Evolutionary conservation across 1,140 invertebrate genomes (phyloP).

Genomic region (Coelopa frigida): DNA sequence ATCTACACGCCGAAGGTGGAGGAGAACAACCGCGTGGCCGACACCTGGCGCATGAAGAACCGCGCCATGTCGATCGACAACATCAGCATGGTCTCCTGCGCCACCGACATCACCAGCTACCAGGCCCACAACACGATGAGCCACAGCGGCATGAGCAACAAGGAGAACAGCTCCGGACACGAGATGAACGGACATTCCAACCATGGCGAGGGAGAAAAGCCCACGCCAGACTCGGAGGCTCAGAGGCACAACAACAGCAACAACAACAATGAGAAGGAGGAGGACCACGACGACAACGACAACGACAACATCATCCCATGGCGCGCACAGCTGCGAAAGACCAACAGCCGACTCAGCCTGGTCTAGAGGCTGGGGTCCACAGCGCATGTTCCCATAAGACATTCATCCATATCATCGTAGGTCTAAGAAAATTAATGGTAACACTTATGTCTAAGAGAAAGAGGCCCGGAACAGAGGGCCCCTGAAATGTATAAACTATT

Average conservation of each 20-base stretch:
- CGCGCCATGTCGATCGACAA: slow-evolving; percentile 55
- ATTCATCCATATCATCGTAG: no score
- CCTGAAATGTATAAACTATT: no score
- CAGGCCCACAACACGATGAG: slow-evolving; percentile 23
- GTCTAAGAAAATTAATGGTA: no score
- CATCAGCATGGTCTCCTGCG: slow-evolving; percentile 46
- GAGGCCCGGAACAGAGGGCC: no score
- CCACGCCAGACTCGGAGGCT: slow-evolving; percentile 6
- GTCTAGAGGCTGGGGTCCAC: slow-evolving; percentile 19
- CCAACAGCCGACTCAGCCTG: slow-evolving; percentile 58
- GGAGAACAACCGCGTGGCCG: slow-evolving; percentile 49
- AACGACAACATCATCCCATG: slow-evolving; percentile 72
- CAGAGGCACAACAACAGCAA: neutral
- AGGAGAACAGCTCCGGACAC: slow-evolving; percentile 9
- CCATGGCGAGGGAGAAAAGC: neutral
- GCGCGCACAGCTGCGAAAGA: slow-evolving; percentile 80
- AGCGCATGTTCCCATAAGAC: no score
- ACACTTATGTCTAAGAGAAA: no score
- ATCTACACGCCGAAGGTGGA: slow-evolving; percentile 60
- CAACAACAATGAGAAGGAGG: slow-evolving; percentile 10
- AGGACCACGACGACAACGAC: slow-evolving; percentile 50
- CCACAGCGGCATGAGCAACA: slow-evolving; percentile 22
- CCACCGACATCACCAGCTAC: slow-evolving; percentile 41
- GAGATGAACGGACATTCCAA: slow-evolving; percentile 3
- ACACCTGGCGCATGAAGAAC: slow-evolving; percentile 50